These are phyloP conservation scores for Gila robusta DNA, from an alignment of 2,797 vertebrate genomes.

Conservation along the genomic window DNA sequence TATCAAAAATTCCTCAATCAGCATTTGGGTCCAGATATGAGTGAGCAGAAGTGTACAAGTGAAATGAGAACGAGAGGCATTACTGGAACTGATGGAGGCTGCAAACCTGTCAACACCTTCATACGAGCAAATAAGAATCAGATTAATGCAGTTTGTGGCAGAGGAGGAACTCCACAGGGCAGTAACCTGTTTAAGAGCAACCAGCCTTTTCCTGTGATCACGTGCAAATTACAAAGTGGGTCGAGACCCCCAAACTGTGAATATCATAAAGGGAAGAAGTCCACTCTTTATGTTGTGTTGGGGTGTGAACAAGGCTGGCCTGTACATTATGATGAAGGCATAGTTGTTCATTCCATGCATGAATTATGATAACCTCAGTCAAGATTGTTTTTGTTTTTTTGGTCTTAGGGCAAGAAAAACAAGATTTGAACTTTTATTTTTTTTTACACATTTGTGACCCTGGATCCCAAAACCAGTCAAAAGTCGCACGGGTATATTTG, in stretches of 20 bases:
- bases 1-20: slow-evolving; percentile 47
- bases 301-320: slow-evolving; percentile 26
- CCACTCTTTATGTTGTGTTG: slow-evolving; percentile 40
- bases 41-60: slow-evolving; percentile 13
- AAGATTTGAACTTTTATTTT: too few species aligned
- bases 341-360: too few species aligned
- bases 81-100: not conserved
- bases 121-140: slow-evolving; percentile 13
- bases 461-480: too few species aligned
- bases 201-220: slow-evolving; percentile 47
- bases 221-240: not conserved
- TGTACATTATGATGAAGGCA: slow-evolving; percentile 45
- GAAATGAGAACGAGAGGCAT: slow-evolving; percentile 39
- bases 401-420: too few species aligned
- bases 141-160: slow-evolving; percentile 24
- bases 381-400: too few species aligned
- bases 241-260: slow-evolving; percentile 23
- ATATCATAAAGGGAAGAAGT: slow-evolving; percentile 22
- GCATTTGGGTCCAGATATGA: slow-evolving; percentile 47
- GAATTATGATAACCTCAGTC: too few species aligned
- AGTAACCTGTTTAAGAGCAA: not conserved
- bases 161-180: not conserved
- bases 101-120: slow-evolving; percentile 59
- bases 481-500: too few species aligned
- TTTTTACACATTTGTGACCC: too few species aligned